Evolutionary conservation across 2,113 vertebrate species (phyloP).

Genomic region (Notechis scutatus): DNA sequence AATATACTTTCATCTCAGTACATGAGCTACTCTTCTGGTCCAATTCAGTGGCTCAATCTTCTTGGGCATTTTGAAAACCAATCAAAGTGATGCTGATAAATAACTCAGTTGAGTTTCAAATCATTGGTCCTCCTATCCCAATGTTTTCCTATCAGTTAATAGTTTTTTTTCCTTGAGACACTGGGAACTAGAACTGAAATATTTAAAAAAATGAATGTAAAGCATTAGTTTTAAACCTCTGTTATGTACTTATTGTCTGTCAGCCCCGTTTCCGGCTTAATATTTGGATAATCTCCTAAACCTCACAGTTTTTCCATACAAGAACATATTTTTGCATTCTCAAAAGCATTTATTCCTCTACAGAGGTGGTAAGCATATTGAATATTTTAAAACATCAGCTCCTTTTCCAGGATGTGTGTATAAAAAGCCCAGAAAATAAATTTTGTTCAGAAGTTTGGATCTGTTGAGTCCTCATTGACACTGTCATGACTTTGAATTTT

Average conservation of each 20-base stretch:
- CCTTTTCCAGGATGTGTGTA: neutral
- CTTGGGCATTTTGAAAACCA: neutral
- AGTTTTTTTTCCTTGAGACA: neutral
- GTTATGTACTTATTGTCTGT: neutral
- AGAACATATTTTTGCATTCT: neutral
- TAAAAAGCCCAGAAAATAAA: neutral
- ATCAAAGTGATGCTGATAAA: neutral
- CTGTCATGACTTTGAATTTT: constrained; percentile 4
- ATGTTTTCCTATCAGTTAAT: neutral
- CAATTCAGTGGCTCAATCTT: neutral
- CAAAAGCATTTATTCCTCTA: neutral
- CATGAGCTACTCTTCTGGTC: neutral
- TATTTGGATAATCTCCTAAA: neutral
- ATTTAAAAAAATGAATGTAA: neutral
- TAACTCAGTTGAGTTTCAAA: neutral
- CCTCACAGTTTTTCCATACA: neutral
- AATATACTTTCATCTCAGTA: neutral
- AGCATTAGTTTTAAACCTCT: neutral
- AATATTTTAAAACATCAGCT: neutral
- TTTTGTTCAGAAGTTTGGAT: constrained; percentile 19
- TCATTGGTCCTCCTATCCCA: neutral
- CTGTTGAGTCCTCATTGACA: neutral
- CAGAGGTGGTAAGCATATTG: neutral
- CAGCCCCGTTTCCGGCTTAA: neutral
- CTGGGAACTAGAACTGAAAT: neutral